A percentile compares a stretch with the other conserved stretches of the same genome.
Conservation (phyloP, 2,888 invertebrate genomes). For the Amblyteles armatorius region DNA sequence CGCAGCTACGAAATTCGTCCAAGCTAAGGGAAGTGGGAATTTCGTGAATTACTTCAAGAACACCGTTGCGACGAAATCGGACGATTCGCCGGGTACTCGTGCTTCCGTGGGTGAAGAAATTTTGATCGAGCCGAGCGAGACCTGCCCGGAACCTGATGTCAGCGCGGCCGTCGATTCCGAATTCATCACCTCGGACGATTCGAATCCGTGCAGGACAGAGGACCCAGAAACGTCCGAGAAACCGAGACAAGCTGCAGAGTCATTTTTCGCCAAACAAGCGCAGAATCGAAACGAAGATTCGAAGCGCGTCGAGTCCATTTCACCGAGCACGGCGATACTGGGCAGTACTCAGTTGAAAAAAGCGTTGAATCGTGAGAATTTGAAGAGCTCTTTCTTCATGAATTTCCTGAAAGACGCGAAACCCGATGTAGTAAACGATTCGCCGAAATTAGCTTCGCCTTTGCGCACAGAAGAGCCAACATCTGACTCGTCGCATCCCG, state of each 20-base stretch:
- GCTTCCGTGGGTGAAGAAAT: neutral
- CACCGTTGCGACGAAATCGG: slow-evolving; percentile 65
- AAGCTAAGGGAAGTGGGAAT: slow-evolving; percentile 76
- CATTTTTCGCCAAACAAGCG: slow-evolving; percentile 41
- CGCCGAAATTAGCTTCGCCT: neutral
- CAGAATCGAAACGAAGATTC: slow-evolving; percentile 16
- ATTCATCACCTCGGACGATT: neutral
- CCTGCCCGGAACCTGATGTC: neutral
- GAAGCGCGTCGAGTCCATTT: slow-evolving; percentile 28
- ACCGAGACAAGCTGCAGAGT: neutral
- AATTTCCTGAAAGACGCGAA: slow-evolving; percentile 76
- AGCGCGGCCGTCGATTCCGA: neutral
- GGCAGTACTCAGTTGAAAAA: slow-evolving; percentile 57
- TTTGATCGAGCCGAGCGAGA: neutral
- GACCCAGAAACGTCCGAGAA: neutral
- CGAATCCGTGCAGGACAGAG: neutral
- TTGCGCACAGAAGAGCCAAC: neutral
- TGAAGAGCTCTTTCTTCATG: slow-evolving; percentile 81
- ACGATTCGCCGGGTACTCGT: slow-evolving; percentile 67
- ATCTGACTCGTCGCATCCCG: neutral
- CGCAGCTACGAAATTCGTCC: slow-evolving; percentile 85
- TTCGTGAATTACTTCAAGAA: slow-evolving; percentile 81
- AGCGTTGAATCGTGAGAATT: slow-evolving; percentile 72
- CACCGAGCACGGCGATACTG: slow-evolving; percentile 59
- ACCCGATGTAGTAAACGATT: slow-evolving; percentile 24